phyloP scores from a whole-genome alignment of 2,113 vertebrate species.

The Ardeotis arabs region DNA sequence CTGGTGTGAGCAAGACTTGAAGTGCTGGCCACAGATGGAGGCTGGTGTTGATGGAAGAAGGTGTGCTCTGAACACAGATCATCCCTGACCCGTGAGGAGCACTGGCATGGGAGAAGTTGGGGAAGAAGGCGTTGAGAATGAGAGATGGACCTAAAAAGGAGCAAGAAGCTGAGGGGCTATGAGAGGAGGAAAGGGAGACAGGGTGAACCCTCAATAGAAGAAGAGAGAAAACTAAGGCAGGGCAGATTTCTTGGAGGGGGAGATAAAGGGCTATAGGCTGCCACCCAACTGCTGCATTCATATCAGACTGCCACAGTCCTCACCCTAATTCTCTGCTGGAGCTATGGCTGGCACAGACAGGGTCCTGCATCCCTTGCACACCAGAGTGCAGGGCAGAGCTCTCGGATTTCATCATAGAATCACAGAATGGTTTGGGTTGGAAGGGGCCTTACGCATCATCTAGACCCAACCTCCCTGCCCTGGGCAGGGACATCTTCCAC shows the following conservation, averaged over 20 bases:
- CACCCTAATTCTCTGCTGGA: not conserved
- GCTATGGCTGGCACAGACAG: not conserved
- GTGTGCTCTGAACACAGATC: not conserved
- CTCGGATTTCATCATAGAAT: not conserved
- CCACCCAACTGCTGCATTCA: not conserved
- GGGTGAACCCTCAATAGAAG: not conserved
- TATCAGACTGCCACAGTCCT: not conserved
- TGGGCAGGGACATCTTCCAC: too few species aligned
- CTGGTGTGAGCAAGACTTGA: not conserved
- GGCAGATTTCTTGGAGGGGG: not conserved
- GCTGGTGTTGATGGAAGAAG: not conserved
- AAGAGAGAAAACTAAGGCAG: not conserved
- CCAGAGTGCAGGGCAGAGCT: not conserved
- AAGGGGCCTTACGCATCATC: too few species aligned
- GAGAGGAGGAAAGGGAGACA: not conserved
- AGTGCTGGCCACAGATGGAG: not conserved
- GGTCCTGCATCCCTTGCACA: not conserved
- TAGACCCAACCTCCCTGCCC: too few species aligned
- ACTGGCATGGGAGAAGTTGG: not conserved
- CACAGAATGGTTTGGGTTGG: too few species aligned
- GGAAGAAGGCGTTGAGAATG: not conserved
- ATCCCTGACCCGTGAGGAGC: not conserved
- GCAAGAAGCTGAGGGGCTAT: not conserved
- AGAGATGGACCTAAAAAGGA: not conserved
- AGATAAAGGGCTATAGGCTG: not conserved